phyloP scores from a whole-genome alignment of 2,113 vertebrate species.

The Scopus umbretta region DNA sequence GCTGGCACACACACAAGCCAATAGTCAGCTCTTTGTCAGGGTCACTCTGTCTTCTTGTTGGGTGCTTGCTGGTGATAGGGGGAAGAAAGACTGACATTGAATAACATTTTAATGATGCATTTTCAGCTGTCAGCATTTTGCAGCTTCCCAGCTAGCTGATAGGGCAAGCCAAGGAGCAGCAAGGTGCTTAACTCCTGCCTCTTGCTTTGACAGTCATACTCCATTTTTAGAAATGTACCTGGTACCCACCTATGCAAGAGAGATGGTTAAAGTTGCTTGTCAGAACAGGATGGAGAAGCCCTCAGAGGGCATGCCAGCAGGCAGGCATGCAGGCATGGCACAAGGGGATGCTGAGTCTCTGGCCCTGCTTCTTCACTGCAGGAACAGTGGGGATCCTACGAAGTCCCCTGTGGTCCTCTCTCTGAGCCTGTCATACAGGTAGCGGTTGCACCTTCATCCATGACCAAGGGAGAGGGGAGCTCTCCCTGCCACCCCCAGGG shows the following conservation, averaged over 20 bases:
- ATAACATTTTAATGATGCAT: neutral
- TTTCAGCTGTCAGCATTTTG: neutral
- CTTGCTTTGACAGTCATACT: neutral
- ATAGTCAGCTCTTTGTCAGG: slow-evolving; percentile 46
- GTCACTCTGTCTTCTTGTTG: slow-evolving; percentile 1
- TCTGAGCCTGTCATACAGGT: neutral
- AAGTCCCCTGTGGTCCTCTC: neutral
- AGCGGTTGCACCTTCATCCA: fast-evolving
- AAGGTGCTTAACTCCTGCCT: neutral
- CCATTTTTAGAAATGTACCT: fast-evolving
- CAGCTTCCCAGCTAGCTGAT: neutral
- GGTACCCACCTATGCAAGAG: neutral
- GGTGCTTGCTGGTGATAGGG: neutral
- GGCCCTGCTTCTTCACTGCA: fast-evolving
- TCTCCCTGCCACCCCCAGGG: neutral
- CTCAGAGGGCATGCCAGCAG: too few relatives aligned
- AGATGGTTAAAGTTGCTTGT: neutral
- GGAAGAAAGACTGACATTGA: neutral
- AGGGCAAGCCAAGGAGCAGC: neutral
- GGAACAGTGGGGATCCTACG: fast-evolving
- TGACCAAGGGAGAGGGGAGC: neutral
- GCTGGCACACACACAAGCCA: neutral
- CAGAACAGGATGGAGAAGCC: neutral
- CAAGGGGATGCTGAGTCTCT: neutral
- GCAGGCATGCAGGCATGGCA: neutral